phyloP scores from a whole-genome alignment of 2,888 invertebrate species.

The Harmothoe impar region DNA sequence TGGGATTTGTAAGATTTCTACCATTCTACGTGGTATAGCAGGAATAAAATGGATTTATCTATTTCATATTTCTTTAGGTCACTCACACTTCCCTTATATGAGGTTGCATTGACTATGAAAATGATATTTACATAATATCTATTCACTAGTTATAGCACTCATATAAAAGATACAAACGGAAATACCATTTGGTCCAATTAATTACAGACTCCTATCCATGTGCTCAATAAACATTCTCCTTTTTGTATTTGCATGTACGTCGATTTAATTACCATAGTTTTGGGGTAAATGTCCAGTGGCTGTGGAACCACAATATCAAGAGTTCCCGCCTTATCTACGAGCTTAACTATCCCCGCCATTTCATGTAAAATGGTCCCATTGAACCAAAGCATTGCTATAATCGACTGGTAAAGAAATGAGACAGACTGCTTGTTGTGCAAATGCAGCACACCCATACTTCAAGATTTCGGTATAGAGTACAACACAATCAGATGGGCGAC shows the following conservation, averaged over 20 bases:
- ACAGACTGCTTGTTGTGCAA: not conserved
- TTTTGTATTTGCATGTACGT: not conserved
- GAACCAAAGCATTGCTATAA: not conserved
- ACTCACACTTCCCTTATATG: not conserved
- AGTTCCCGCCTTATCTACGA: too few relatives aligned
- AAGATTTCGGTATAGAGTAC: not conserved
- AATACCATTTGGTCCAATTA: constrained; percentile 24
- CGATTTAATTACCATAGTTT: not conserved
- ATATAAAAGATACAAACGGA: constrained; percentile 38
- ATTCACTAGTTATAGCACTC: not conserved
- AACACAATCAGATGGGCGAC: not conserved
- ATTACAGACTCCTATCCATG: not conserved
- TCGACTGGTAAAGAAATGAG: not conserved
- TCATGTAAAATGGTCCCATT: not conserved
- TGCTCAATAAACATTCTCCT: not conserved
- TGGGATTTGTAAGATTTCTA: too few relatives aligned
- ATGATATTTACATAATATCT: constrained; percentile 21
- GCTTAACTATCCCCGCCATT: not conserved
- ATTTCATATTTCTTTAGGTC: not conserved
- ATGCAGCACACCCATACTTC: not conserved
- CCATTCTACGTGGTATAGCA: too few relatives aligned
- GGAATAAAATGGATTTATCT: too few relatives aligned
- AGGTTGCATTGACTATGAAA: not conserved
- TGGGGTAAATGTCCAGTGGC: not conserved
- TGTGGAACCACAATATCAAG: too few relatives aligned